These are phyloP conservation scores for Nerophis lumbriciformis DNA, from an alignment of 2,113 vertebrate species.

Conservation along the genomic window DNA sequence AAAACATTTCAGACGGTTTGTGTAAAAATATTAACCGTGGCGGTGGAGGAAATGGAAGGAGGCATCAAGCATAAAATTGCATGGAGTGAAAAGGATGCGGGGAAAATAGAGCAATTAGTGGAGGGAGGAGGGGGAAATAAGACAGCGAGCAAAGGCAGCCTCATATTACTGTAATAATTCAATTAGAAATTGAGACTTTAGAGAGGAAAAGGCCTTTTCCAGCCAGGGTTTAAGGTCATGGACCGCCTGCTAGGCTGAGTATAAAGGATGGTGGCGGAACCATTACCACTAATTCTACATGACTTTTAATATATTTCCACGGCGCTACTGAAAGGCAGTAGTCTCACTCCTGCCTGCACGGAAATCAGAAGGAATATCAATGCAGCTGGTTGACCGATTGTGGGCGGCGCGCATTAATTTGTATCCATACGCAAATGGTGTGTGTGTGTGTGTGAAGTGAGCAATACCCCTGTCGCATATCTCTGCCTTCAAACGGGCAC, in stretches of 20 bases:
- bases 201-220: conserved; percentile 48
- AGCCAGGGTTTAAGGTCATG: conserved; percentile 51
- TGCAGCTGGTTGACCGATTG: conserved; percentile 13
- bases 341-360: conserved; percentile 43
- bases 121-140: conserved; percentile 46
- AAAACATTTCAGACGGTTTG: conserved; percentile 12
- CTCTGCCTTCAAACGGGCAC: conserved; percentile 21
- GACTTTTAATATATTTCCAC: conserved; percentile 59
- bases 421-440: conserved; percentile 15
- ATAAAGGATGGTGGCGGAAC: conserved; percentile 32
- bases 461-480: conserved; percentile 14
- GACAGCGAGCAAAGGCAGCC: conserved; percentile 55
- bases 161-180: conserved; percentile 63
- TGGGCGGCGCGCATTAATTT: conserved; percentile 44
- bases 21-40: conserved; percentile 22
- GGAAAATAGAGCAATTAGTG: conserved; percentile 54
- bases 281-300: conserved; percentile 55
- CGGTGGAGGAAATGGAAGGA: conserved; percentile 13
- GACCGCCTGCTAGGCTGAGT: conserved; percentile 52
- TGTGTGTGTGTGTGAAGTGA: conserved; percentile 10
- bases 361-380: conserved; percentile 57
- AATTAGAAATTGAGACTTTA: conserved; percentile 35
- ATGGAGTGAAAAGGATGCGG: conserved; percentile 30
- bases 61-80: conserved; percentile 26
- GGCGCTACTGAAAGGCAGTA: conserved; percentile 48